Base-by-base conservation (phyloP, 2,113 vertebrate species). In the Rhombomys opimus region DNA sequence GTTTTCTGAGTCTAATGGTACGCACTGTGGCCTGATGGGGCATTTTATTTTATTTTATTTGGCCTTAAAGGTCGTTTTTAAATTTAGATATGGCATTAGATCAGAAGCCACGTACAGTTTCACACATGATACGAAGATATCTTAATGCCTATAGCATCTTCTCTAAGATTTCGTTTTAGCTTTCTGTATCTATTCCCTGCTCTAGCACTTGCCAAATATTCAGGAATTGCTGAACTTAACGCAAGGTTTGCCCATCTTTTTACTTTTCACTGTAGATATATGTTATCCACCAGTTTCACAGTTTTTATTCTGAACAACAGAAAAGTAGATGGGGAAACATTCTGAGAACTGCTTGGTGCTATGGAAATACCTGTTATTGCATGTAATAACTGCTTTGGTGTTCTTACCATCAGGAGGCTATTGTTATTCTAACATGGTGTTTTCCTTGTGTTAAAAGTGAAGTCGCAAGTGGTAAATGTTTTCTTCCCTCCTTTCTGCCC, bases 371-470 rank as follows among this genome's bases (percentile, higher is more conserved):
- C 30, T 70, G 76, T 94, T 67, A 89, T 57, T 89, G 17, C 57
- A 73, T 27, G 50, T 90, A 81, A 63, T 87, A 50, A 41, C 32
- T 80, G 5, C 87, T 92, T 88, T 97, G 25, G 7, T 75, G 22
- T 91, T 93, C 59, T 95, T 89, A 52, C 17, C 3, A 82, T 67
- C 20, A 52, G 23, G 68, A 94, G 88, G 94, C 72, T 27, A 67
- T 89, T 94, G 50, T 65, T 2, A 90, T 88, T 94, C 70, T 77
- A 84, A 75, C 30, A 46, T 2, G 11, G 22, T 52, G 8, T 78
- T 93, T 97, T 50, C 41, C 73, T 75, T 93, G 93, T 63, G 61
- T 82, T 92, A 46, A 90, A 93, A 85, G n/a, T 84, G 23, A 89
- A 30, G 27, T 70, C 46, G 22, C 54, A 61, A 77, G 18, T 68